These are phyloP conservation scores for Cirrhinus mrigala DNA, from an alignment of 2,797 vertebrate genomes.

Conservation along the genomic window DNA sequence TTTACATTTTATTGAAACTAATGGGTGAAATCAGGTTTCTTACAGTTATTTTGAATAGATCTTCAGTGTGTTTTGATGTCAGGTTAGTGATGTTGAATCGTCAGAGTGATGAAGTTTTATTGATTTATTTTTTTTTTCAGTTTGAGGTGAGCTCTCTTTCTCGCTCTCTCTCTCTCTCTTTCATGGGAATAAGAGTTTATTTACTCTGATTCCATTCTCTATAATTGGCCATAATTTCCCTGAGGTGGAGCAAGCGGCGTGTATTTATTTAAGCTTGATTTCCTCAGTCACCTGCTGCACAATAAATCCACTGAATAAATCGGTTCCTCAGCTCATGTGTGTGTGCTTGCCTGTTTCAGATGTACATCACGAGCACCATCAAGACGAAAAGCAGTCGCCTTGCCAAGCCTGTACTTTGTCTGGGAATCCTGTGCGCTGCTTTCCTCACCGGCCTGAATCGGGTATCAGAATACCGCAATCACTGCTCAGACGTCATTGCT, in stretches of 20 bases:
- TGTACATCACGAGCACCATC: constrained; percentile 99
- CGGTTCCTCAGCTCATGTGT: background rate
- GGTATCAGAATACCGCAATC: constrained; percentile 97
- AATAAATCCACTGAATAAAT: constrained; percentile 27
- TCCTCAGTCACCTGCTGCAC: constrained; percentile 37
- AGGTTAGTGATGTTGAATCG: constrained; percentile 2
- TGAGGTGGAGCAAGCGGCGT: constrained; percentile 36
- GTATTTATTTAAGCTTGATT: constrained; percentile 35
- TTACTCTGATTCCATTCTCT: constrained; percentile 33
- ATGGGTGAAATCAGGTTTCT: background rate
- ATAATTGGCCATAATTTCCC: constrained; percentile 51
- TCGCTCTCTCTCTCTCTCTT: background rate
- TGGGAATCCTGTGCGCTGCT: constrained; percentile 93
- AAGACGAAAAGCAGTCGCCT: constrained; percentile 96
- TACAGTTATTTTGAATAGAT: background rate
- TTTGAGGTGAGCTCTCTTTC: background rate
- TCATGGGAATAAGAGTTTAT: constrained; percentile 26
- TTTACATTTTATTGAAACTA: background rate
- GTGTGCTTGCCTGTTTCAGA: constrained; percentile 75
- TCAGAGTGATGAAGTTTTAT: background rate
- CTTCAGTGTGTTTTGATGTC: background rate
- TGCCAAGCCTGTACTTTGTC: constrained; percentile 94
- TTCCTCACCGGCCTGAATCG: constrained; percentile 95
- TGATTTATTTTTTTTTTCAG: too few species aligned
- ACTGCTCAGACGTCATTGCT: constrained; percentile 94